Percentiles rank a stretch among this genome's conserved stretches.
Conservation (phyloP, 2,888 invertebrate species). For the Orchesellides sinensis region DNA sequence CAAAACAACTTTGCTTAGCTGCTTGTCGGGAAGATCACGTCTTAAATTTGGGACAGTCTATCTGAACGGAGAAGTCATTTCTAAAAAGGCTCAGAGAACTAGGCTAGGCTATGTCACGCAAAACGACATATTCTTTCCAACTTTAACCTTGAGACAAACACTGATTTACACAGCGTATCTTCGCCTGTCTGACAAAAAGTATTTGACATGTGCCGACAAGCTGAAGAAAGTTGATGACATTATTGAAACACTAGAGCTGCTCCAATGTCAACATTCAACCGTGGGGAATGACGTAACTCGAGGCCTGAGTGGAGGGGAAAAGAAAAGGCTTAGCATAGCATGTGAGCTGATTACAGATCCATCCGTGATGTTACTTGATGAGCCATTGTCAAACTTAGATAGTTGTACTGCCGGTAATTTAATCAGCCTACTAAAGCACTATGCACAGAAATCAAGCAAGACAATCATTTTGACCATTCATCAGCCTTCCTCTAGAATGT, state of each 20-base stretch:
- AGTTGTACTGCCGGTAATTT: conserved; percentile 86
- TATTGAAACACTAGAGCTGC: conserved; percentile 85
- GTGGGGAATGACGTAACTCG: conserved; percentile 86
- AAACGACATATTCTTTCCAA: conserved; percentile 88
- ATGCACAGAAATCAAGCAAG: conserved; percentile 86
- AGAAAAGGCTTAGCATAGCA: conserved; percentile 88
- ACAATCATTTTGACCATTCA: conserved; percentile 88
- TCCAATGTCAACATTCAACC: conserved; percentile 85
- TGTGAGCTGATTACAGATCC: conserved; percentile 90
- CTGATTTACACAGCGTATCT: conserved; percentile 82
- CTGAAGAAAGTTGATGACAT: conserved; percentile 87
- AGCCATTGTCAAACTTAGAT: conserved; percentile 89
- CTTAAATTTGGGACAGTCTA: conserved; percentile 83
- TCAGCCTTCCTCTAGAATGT: conserved; percentile 90
- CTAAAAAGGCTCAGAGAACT: conserved; percentile 83
- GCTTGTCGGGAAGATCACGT: conserved; percentile 84
- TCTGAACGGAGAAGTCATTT: conserved; percentile 82
- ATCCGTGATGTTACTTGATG: conserved; percentile 80
- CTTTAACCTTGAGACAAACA: conserved; percentile 86
- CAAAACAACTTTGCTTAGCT: conserved; percentile 87
- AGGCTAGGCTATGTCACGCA: conserved; percentile 89
- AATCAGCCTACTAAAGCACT: conserved; percentile 84
- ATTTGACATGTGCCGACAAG: conserved; percentile 83
- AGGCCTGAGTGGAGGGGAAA: conserved; percentile 89
- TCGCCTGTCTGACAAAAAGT: conserved; percentile 83